These are phyloP conservation scores for Myotis davidii DNA, from an alignment of 2,113 vertebrate species.

Conservation along the genomic window DNA sequence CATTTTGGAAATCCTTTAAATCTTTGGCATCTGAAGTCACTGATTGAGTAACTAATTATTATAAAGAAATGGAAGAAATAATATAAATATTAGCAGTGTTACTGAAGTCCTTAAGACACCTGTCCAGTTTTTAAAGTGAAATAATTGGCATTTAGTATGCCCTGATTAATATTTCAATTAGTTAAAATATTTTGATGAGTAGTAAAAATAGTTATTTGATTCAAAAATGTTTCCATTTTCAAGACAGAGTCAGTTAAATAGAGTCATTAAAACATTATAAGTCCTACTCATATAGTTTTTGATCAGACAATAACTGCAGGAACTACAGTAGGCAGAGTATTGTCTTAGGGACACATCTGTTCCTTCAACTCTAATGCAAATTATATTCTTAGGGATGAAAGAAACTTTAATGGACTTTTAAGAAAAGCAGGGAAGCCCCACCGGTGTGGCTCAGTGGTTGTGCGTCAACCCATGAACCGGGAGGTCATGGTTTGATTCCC, in stretches of 20 bases:
- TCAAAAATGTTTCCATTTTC: neutral
- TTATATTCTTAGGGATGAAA: neutral
- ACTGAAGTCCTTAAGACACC: neutral
- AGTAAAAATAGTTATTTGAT: neutral
- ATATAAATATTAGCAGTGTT: neutral
- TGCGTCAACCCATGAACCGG: neutral
- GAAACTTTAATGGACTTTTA: neutral
- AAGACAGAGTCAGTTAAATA: conserved; percentile 13
- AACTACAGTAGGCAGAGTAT: neutral
- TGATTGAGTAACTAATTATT: neutral
- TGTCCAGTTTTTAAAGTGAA: neutral
- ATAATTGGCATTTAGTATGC: neutral
- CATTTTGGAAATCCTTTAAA: neutral
- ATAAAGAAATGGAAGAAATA: neutral
- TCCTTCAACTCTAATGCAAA: neutral
- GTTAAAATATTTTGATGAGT: conserved; percentile 28
- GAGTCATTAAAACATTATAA: neutral
- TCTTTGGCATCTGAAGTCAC: neutral
- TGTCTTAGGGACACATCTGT: neutral
- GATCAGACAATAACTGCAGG: neutral
- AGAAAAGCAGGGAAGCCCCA: neutral
- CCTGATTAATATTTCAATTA: neutral
- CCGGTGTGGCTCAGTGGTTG: too few species aligned
- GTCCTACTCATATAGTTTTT: neutral
- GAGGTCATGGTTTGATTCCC: too few species aligned